Conservation (phyloP, 92 coral and sea anemone species). For the Heliopora coerulea region DNA sequence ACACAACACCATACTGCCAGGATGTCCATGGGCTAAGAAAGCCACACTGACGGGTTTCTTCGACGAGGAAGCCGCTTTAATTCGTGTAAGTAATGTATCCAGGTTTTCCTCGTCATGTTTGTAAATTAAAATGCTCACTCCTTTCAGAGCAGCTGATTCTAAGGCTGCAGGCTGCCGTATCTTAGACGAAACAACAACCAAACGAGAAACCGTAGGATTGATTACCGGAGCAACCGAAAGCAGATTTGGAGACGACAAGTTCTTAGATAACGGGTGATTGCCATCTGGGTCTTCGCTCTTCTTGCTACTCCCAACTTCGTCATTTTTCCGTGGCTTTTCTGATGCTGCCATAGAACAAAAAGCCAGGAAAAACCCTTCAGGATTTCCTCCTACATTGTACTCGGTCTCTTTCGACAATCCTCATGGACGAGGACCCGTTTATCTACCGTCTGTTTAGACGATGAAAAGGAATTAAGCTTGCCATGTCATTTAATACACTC, state of each 20-base stretch:
- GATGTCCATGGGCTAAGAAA: conserved; percentile 84
- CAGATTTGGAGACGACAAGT: conserved; percentile 11
- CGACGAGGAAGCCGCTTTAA: conserved; percentile 63
- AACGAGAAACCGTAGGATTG: conserved; percentile 54
- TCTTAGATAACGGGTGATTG: conserved; percentile 9
- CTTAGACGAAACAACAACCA: conserved; percentile 90
- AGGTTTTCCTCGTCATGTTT: conserved; percentile 72
- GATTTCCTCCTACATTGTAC: conserved; percentile 38
- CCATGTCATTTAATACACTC: conserved; percentile 2
- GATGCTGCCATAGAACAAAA: conserved; percentile 31
- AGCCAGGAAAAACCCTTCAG: conserved; percentile 13
- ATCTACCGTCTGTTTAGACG: neutral
- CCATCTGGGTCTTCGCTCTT: neutral
- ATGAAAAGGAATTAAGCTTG: neutral
- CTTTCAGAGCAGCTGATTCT: conserved; percentile 65
- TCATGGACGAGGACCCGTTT: conserved; percentile 2
- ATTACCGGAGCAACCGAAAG: conserved; percentile 5
- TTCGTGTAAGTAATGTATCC: conserved; percentile 68
- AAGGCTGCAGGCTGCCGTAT: conserved; percentile 83
- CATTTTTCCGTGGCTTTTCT: conserved; percentile 34
- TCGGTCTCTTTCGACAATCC: conserved; percentile 10
- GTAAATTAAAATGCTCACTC: conserved; percentile 71
- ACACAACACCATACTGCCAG: conserved; percentile 74
- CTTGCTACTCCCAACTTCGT: conserved; percentile 12
- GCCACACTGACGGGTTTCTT: conserved; percentile 82